Conservation (phyloP, 2,113 vertebrate genomes). For the Stigmatopora argus region DNA sequence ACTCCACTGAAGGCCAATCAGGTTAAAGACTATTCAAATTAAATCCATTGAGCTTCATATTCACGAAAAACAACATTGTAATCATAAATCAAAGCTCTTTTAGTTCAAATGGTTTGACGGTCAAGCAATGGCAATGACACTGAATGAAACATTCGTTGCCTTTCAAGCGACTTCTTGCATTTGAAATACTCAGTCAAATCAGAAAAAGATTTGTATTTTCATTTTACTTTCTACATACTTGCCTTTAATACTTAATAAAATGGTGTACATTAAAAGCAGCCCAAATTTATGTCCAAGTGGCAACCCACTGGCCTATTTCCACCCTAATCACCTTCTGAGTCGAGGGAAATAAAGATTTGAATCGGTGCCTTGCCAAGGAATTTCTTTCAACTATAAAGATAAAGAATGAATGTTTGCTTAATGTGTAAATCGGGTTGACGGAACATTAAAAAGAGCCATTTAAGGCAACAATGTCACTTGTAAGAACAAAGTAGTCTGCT, state of each 20-base stretch:
- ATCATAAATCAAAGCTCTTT: no score
- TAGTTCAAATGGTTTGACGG: no score
- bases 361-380: constrained; percentile 3
- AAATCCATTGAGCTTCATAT: no score
- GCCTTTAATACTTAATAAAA: not conserved
- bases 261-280: not conserved
- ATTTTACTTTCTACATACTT: not conserved
- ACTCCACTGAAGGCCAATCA: no score
- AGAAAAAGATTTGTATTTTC: no score
- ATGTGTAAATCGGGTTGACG: not conserved
- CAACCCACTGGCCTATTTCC: constrained; percentile 1
- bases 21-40: no score
- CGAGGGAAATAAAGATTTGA: not conserved
- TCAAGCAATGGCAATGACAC: no score
- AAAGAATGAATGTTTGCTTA: constrained; percentile 1
- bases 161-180: no score
- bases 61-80: no score
- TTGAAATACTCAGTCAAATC: no score
- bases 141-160: no score
- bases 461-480: not conserved
- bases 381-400: constrained; percentile 3
- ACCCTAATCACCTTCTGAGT: not conserved
- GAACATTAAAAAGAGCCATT: not conserved
- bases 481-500: not conserved
- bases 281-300: not conserved